phyloP scores from a whole-genome alignment of 1,140 invertebrate genomes.

The Melanaphis sacchari region DNA sequence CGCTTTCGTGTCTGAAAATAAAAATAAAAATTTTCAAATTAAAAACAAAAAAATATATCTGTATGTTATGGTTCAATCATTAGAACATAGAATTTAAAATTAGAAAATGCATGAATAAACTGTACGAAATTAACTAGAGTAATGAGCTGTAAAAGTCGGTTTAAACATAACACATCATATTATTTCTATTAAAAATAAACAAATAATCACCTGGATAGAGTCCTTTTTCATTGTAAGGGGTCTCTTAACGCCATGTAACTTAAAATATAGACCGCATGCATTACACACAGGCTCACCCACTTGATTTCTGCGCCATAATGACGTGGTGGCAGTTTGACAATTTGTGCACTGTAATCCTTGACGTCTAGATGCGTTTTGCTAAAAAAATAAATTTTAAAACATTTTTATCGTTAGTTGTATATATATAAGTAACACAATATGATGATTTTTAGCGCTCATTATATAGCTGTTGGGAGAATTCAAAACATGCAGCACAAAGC shows the following conservation, averaged over 20 bases:
- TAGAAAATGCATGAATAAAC: neutral
- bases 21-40: neutral
- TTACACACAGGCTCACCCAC: constrained; percentile 92
- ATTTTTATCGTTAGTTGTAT: neutral
- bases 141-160: neutral
- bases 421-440: neutral
- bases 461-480: neutral
- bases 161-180: neutral
- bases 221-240: constrained; percentile 96
- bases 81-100: neutral
- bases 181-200: constrained; percentile 50
- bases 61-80: neutral
- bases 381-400: constrained; percentile 40
- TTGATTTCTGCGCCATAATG: constrained; percentile 88
- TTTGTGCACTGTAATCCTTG: constrained; percentile 89
- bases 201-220: constrained; percentile 82
- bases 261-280: constrained; percentile 92
- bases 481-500: neutral
- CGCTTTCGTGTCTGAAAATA: constrained; percentile 61
- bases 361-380: constrained; percentile 75
- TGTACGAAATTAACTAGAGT: neutral
- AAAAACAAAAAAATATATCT: neutral
- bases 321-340: constrained; percentile 85
- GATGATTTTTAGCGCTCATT: neutral
- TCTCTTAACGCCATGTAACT: constrained; percentile 86